Evolutionary conservation across 53 echinoderm and acorn worm species (phyloP), one percentile per base, ranked within the genome.

Genomic region (Actinopyga echinites): DNA sequence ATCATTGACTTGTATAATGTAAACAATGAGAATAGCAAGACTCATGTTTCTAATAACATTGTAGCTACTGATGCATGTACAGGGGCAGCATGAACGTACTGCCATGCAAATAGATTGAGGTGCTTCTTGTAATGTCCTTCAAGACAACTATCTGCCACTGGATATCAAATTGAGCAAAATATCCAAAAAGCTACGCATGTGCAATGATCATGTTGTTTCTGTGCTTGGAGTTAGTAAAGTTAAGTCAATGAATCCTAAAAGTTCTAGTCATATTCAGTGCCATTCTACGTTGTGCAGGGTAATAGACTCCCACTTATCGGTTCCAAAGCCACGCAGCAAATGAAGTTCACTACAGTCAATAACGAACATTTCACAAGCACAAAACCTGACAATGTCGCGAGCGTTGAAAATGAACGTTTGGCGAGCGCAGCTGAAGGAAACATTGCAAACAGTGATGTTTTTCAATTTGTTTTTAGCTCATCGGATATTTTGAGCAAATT

Each of bases 171-270:
- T 83, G 8, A 42, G 6, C 23, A 10, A 20, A 12, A 55, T n/a
- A 32, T 30, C 7, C 8, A 71, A 71, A 56, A 3, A n/a, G 54
- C 73, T 84, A 30, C 38, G 52, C 3, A 28, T 84, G 69, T 84
- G 68, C 31, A 55, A 69, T 33, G 40, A 35, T 30, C 65, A 84
- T 43, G 71, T 56, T n/a, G 45, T 71, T 13, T n/a, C 30, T 15
- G 57, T 29, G 56, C 21, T 55, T 49, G 82, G 90, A 13, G 62
- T 20, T 57, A 64, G 75, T 73, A 82, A 69, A 56, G 40, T 85
- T 29, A 23, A 69, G 59, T 38, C 82, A 2, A 81, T 81, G 56
- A 90, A 86, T 64, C 82, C 77, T 1, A 90, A 90, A 90, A 62
- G 17, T 31, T 42, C 23, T 74, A 55, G 75, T 79, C 63, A 31